Evolutionary conservation across 2,113 vertebrate genomes (phyloP).

Genomic region (Crotalus tigris): DNA sequence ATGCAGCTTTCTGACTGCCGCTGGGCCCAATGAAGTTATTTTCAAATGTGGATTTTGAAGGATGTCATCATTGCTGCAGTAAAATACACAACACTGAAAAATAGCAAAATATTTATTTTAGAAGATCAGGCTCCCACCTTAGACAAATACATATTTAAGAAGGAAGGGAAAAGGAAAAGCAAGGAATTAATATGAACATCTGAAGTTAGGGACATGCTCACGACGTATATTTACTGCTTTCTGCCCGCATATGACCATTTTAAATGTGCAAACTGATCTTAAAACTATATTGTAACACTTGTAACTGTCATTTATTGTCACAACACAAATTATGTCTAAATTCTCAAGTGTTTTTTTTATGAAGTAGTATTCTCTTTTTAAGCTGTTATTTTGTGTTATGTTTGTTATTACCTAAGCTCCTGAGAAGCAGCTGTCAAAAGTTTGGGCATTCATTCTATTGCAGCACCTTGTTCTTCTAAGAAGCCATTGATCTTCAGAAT

Average conservation of each 20-base stretch:
- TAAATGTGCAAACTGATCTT: neutral
- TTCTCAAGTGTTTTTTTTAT: neutral
- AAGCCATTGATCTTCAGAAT: neutral
- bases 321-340: neutral
- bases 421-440: neutral
- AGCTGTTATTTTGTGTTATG: neutral
- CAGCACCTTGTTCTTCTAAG: neutral
- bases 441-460: neutral
- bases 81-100: neutral
- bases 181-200: neutral
- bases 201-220: neutral
- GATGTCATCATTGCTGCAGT: neutral
- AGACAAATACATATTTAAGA: neutral
- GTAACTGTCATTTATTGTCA: neutral
- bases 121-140: too few relatives aligned
- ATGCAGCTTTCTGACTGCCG: neutral
- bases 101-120: too few relatives aligned
- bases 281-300: neutral
- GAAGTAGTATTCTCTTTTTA: neutral
- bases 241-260: neutral
- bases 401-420: neutral
- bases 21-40: neutral
- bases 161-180: neutral
- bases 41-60: neutral
- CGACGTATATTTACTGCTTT: too few relatives aligned